phyloP scores from a whole-genome alignment of 2,113 vertebrate genomes.

The Pseudorectes ferrugineus region DNA sequence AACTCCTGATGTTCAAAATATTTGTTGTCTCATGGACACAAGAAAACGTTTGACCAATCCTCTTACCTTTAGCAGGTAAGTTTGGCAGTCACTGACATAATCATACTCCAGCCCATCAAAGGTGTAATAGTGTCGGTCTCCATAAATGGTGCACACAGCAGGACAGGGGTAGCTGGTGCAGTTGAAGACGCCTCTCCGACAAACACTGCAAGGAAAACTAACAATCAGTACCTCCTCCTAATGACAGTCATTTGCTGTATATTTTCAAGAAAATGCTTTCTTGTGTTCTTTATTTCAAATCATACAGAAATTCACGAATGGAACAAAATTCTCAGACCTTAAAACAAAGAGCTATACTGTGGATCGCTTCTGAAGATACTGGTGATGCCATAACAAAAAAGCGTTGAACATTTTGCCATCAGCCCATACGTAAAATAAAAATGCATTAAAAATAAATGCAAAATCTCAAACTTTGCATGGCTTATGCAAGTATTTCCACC shows the following conservation, averaged over 20 bases:
- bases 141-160: conserved; percentile 92
- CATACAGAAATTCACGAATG: not conserved
- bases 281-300: not conserved
- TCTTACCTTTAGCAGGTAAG: conserved; percentile 87
- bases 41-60: not conserved
- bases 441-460: not conserved
- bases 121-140: conserved; percentile 93
- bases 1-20: not conserved
- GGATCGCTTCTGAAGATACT: not conserved
- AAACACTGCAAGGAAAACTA: conserved; percentile 77
- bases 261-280: not conserved
- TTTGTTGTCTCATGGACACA: not conserved
- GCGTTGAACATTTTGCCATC: not conserved
- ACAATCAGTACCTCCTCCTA: not conserved
- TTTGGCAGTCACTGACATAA: conserved; percentile 93
- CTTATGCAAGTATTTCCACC: not conserved
- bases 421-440: not conserved
- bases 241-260: not conserved
- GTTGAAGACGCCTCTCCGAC: conserved; percentile 91
- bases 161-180: conserved; percentile 94
- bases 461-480: not conserved
- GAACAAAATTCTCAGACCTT: not conserved
- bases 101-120: conserved; percentile 97
- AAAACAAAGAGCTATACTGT: not conserved
- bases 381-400: not conserved